Evolutionary conservation across 2,797 vertebrate species (phyloP).

Genomic region (Rachycentron canadum): DNA sequence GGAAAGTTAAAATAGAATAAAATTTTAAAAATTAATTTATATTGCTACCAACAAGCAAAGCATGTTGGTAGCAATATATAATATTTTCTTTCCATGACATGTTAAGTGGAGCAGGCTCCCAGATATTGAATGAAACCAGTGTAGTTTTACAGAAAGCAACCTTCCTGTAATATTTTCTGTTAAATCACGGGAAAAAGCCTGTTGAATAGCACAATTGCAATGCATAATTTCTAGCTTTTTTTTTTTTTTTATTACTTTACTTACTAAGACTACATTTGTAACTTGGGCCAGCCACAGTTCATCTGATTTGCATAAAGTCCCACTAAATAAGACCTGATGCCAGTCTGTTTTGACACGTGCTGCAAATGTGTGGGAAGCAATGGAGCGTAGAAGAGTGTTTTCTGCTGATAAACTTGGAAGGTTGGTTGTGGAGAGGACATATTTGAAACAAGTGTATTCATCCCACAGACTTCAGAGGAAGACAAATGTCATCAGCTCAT

Average conservation of each 20-base stretch:
- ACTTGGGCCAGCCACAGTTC: neutral
- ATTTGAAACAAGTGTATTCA: neutral
- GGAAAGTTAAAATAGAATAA: neutral
- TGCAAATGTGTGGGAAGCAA: neutral
- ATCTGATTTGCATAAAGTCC: constrained; percentile 9
- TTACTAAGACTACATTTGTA: neutral
- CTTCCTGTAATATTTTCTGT: neutral
- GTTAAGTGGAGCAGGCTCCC: neutral
- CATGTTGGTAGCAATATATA: too few species aligned
- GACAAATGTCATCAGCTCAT: constrained; percentile 4
- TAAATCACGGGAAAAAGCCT: neutral
- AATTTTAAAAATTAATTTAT: constrained; percentile 1
- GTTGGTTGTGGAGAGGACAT: neutral
- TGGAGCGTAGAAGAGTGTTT: neutral
- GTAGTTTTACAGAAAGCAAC: neutral
- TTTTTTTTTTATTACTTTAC: neutral
- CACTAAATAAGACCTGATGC: neutral
- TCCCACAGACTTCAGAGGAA: neutral
- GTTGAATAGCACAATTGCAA: neutral
- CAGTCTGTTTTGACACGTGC: constrained; percentile 1
- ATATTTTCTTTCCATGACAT: too few species aligned
- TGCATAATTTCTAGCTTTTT: too few species aligned
- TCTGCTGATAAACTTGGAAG: neutral
- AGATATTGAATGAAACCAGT: neutral
- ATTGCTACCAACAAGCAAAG: neutral